Conservation (phyloP, 2,113 vertebrate species). For the Saccopteryx bilineata region DNA sequence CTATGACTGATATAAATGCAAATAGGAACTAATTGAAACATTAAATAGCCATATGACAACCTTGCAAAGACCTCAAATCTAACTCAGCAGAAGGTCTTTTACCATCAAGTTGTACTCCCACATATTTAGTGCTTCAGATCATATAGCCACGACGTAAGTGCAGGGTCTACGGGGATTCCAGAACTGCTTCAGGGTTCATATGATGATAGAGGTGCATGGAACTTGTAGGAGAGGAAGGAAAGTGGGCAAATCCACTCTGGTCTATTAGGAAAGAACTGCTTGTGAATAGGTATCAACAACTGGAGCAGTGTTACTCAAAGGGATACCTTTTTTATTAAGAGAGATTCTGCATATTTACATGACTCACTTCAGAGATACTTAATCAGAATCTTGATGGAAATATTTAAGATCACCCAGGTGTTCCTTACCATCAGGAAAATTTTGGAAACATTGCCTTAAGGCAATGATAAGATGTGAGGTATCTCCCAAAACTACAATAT, state of each 20-base stretch:
- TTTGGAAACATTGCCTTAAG: not conserved
- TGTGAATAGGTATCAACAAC: not conserved
- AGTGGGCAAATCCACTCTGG: too few relatives aligned
- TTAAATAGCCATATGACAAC: not conserved
- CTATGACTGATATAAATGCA: not conserved
- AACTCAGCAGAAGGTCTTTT: constrained; percentile 37
- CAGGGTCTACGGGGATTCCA: not conserved
- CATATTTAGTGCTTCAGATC: constrained; percentile 37
- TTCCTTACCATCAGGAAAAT: not conserved
- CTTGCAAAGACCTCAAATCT: constrained; percentile 10
- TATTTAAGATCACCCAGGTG: not conserved
- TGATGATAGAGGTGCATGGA: not conserved
- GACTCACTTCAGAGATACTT: not conserved
- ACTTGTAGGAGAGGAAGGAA: not conserved
- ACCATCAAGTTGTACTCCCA: not conserved
- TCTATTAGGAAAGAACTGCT: not conserved
- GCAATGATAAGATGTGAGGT: not conserved
- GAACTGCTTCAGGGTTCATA: not conserved
- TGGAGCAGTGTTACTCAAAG: not conserved
- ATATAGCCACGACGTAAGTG: not conserved
- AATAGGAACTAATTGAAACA: not conserved
- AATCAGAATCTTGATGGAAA: not conserved
- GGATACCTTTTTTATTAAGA: not conserved
- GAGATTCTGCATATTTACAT: not conserved
- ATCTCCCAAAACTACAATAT: not conserved